Evolutionary conservation across 2,113 vertebrate genomes (phyloP).

Genomic region (Petroica traversi): DNA sequence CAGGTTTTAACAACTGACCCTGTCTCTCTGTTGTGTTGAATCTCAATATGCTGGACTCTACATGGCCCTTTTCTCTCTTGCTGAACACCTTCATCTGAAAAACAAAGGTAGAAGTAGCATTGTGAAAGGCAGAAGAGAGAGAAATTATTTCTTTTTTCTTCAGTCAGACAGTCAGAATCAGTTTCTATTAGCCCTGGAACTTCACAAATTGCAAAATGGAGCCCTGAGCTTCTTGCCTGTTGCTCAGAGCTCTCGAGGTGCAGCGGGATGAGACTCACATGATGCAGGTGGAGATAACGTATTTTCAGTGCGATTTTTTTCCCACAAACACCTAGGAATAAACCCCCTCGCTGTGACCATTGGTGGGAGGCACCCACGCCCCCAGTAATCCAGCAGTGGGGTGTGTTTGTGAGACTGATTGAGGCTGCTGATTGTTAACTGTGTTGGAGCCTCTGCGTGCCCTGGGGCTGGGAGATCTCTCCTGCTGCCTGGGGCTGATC

Average conservation of each 20-base stretch:
- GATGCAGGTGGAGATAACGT: fast-evolving
- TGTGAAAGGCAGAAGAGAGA: not conserved
- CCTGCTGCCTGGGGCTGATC: not conserved
- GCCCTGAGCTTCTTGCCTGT: not conserved
- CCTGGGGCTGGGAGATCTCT: not conserved
- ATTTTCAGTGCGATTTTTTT: not conserved
- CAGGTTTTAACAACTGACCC: not conserved
- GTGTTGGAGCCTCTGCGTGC: not conserved
- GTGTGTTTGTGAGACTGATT: not conserved
- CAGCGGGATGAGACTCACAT: not conserved
- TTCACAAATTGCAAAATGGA: not conserved
- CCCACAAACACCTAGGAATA: not conserved
- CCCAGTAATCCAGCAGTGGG: not conserved
- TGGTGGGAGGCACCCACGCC: not conserved
- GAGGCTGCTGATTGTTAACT: not conserved
- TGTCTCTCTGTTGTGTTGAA: not conserved
- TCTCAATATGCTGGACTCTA: not conserved
- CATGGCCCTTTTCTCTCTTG: not conserved
- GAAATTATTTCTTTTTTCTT: not conserved
- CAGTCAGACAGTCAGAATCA: not conserved
- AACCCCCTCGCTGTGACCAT: not conserved
- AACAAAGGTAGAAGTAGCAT: not conserved
- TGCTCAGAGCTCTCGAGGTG: not conserved
- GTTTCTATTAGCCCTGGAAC: not conserved
- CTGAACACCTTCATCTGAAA: not conserved